Conservation (phyloP, 2,797 vertebrate genomes). For the Coendou prehensilis region DNA sequence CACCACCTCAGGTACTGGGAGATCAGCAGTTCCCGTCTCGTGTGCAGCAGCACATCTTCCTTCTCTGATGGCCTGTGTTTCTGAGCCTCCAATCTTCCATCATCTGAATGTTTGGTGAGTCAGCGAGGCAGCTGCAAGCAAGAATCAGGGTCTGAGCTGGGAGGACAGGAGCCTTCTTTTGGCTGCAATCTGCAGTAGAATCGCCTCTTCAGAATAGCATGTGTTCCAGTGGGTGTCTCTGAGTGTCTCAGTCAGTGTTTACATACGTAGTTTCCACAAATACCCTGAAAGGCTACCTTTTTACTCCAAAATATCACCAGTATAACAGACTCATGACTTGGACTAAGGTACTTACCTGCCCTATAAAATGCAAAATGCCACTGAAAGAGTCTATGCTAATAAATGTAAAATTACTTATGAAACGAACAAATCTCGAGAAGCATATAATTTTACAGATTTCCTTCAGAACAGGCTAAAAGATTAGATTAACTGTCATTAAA, state of each 20-base stretch:
- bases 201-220: not conserved
- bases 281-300: not conserved
- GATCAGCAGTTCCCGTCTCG: not conserved
- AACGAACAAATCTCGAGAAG: not conserved
- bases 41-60: not conserved
- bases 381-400: conserved; percentile 11
- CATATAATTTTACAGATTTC: conserved; percentile 21
- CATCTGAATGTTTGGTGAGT: not conserved
- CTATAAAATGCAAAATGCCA: not conserved
- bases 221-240: not conserved
- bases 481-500: not conserved
- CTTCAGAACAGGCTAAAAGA: conserved; percentile 2
- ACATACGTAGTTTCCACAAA: not conserved
- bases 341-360: not conserved
- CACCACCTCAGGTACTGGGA: not conserved
- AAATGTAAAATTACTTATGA: conserved; percentile 12
- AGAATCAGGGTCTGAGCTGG: not conserved
- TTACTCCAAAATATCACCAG: not conserved
- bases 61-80: not conserved
- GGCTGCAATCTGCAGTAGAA: not conserved
- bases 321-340: not conserved
- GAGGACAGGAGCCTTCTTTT: not conserved
- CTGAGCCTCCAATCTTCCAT: not conserved
- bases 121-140: not conserved
- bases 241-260: not conserved